Base-by-base conservation (phyloP, 2,797 vertebrate species). In the Paguma larvata region DNA sequence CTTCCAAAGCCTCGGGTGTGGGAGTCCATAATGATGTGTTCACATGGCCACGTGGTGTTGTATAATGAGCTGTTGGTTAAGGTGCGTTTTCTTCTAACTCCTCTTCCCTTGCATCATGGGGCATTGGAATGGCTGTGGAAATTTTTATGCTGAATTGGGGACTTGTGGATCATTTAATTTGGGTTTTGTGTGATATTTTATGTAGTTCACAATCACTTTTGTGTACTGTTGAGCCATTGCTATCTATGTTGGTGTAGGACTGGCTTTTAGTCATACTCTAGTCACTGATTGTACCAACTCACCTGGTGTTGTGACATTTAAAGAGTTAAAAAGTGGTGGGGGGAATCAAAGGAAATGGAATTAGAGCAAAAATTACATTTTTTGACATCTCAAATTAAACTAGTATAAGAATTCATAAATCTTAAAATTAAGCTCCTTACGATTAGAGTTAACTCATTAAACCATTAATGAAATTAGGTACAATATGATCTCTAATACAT, bases 341-440 rank as follows among this genome's bases (percentile, higher is more conserved):
- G 23, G 11, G 44, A 75, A 48, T 18, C 73, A 75, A 59, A 65
- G 30, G 25, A 88, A 84, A 85, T 51, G 72, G 78, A 85, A 77
- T 53, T 85, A 80, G 14, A 85, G 73, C 30, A 88, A 89, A 97
- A 89, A 85, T 63, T 53, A 56, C 5, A 92, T 89, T 92, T 91
- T 89, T 89, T 51, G 73, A 92, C n/a, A 80, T 96, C 89, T 95
- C 62, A 77, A 96, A 70, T 94, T 78, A 48, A 84, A 95, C 27
- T 78, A 79, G 13, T 59, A 38, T 62, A 95, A 94, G 70, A 94
- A 67, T 89, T 94, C 15, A 12, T 92, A 91, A 85, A 89, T 91
- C 44, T 92, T 95, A 91, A 80, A 73, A 92, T 53, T 59, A 73
- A 34, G 32, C 32, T 84, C 38, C 38, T 73, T 95, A 51, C 25